Evolutionary conservation across 2,888 invertebrate genomes (phyloP).

Genomic region (Lasioglossum figueresi): DNA sequence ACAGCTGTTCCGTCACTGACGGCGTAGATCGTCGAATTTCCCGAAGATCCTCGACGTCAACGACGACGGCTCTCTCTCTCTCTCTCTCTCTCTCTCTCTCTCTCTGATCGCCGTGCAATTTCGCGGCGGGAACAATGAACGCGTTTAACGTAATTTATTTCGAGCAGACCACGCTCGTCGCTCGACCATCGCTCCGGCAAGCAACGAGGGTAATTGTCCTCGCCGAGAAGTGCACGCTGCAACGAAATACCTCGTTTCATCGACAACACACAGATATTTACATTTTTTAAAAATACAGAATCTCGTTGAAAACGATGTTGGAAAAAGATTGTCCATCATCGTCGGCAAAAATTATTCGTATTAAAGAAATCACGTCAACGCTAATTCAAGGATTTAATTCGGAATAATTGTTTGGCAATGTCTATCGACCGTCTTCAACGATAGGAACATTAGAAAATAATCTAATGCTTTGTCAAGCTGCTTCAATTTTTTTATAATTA

Average conservation of each 20-base stretch:
- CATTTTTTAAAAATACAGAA: too few species aligned
- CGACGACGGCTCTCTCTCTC: neutral
- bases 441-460: too few species aligned
- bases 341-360: too few species aligned
- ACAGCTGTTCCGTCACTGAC: neutral
- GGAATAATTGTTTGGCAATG: too few species aligned
- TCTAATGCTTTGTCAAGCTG: too few species aligned
- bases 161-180: slow-evolving; percentile 16
- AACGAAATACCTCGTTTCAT: neutral
- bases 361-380: too few species aligned
- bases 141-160: slow-evolving; percentile 44
- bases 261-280: neutral
- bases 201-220: neutral
- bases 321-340: too few species aligned
- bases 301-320: too few species aligned
- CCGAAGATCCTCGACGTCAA: neutral
- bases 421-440: too few species aligned
- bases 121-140: slow-evolving; percentile 25
- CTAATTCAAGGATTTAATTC: too few species aligned
- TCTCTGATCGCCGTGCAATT: neutral
- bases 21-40: neutral
- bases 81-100: neutral
- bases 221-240: neutral
- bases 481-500: too few species aligned
- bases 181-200: slow-evolving; percentile 7